A percentile compares a stretch with the other conserved stretches of the same genome.
phyloP scores from a whole-genome alignment of 1,140 invertebrate genomes.

The Pantala flavescens region DNA sequence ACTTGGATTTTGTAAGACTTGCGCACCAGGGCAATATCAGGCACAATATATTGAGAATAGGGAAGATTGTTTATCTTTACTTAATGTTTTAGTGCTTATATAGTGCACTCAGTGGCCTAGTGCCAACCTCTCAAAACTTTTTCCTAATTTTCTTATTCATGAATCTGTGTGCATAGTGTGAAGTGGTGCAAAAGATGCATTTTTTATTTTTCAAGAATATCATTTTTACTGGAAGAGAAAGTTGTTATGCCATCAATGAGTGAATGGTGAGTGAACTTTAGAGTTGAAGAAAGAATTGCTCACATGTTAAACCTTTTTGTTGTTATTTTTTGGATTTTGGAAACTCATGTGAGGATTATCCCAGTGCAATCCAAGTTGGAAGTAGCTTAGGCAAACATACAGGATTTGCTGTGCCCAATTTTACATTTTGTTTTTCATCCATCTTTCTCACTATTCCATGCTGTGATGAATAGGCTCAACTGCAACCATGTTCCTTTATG shows the following conservation, averaged over 20 bases:
- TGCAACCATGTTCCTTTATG: constrained; percentile 9
- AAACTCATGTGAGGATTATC: background rate
- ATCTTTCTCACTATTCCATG: background rate
- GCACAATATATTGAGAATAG: background rate
- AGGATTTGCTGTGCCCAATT: background rate
- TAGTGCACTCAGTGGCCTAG: background rate
- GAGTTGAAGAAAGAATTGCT: background rate
- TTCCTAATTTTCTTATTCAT: background rate
- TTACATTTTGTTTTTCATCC: background rate
- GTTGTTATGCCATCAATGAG: background rate
- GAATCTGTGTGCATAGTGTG: constrained; percentile 1
- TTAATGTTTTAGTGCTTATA: background rate
- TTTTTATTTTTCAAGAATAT: background rate
- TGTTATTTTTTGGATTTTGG: background rate
- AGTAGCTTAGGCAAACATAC: background rate
- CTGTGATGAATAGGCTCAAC: constrained; percentile 1
- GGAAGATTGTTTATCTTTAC: constrained; percentile 1
- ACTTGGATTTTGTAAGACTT: constrained; percentile 7
- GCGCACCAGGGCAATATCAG: constrained; percentile 1
- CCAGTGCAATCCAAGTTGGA: background rate
- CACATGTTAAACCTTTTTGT: background rate
- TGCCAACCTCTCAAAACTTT: background rate
- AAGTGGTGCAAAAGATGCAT: background rate
- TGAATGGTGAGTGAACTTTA: background rate
- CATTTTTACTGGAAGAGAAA: constrained; percentile 1